Evolutionary conservation across 1,140 invertebrate species (phyloP).

Genomic region (Aleiodes sp.): DNA sequence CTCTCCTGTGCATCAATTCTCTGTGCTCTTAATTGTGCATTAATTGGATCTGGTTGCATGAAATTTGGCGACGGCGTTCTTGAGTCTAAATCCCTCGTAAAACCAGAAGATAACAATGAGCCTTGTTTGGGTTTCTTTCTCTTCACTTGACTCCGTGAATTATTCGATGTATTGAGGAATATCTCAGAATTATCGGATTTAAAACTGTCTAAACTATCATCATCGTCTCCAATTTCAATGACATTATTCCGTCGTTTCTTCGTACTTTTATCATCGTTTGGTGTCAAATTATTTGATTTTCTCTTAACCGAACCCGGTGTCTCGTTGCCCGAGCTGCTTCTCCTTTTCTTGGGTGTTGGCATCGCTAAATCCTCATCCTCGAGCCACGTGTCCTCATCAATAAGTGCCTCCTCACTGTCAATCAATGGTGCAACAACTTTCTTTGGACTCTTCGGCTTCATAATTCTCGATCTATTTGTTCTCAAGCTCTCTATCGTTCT

Average conservation of each 20-base stretch:
- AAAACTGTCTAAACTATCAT: slow-evolving; percentile 2
- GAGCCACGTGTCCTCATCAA: slow-evolving; percentile 59
- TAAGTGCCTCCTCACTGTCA: slow-evolving; percentile 55
- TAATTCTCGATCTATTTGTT: not conserved
- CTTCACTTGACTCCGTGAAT: not conserved
- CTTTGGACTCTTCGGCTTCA: slow-evolving; percentile 12
- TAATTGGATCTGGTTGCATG: not conserved
- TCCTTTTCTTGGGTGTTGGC: slow-evolving; percentile 19
- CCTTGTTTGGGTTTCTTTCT: slow-evolving; percentile 38
- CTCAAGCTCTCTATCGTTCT: slow-evolving; percentile 56
- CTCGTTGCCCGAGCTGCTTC: not conserved
- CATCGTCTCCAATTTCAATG: slow-evolving; percentile 8
- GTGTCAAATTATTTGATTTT: slow-evolving; percentile 29
- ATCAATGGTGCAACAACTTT: slow-evolving; percentile 52
- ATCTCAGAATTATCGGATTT: not conserved
- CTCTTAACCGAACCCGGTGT: slow-evolving; percentile 23
- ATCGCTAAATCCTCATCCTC: slow-evolving; percentile 61
- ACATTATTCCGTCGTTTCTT: slow-evolving; percentile 35
- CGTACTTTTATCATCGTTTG: slow-evolving; percentile 15
- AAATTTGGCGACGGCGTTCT: slow-evolving; percentile 43
- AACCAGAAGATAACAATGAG: slow-evolving; percentile 48
- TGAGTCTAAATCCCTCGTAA: slow-evolving; percentile 39
- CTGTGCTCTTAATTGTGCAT: not conserved
- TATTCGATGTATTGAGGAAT: not conserved
- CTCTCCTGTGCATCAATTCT: not conserved